Percentiles rank a stretch among this genome's conserved stretches.
Conservation (phyloP, 2,113 vertebrate genomes). For the Pollachius pollachius region DNA sequence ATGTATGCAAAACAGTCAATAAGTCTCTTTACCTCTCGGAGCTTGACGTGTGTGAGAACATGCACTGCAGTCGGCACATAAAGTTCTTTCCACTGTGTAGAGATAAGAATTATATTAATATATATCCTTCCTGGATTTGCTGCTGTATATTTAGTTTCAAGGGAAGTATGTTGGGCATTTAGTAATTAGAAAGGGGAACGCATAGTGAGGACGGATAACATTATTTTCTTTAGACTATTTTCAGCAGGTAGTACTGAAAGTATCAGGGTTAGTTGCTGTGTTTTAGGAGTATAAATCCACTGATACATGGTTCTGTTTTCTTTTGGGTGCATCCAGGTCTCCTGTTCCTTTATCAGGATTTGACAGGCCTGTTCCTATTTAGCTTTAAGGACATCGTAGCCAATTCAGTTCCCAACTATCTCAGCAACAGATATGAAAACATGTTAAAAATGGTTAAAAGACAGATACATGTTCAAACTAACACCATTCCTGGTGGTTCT, state of each 20-base stretch:
- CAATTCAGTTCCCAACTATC: background rate
- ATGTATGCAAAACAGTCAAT: constrained; percentile 58
- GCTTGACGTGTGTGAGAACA: constrained; percentile 70
- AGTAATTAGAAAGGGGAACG: constrained; percentile 48
- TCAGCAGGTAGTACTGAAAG: constrained; percentile 16
- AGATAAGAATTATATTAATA: constrained; percentile 47
- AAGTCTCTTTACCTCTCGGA: constrained; percentile 69
- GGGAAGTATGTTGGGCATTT: constrained; percentile 60
- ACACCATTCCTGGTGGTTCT: background rate
- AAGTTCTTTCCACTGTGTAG: constrained; percentile 74
- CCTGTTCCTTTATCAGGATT: background rate
- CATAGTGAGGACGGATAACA: background rate
- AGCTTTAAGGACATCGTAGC: too few species aligned
- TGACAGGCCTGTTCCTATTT: background rate
- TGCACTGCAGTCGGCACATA: constrained; percentile 75
- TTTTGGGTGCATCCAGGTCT: background rate
- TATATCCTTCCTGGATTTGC: constrained; percentile 42
- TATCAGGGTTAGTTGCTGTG: background rate
- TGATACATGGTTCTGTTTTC: background rate
- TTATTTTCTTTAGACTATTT: constrained; percentile 12
- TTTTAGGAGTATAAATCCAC: background rate
- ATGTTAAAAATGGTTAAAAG: background rate
- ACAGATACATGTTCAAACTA: background rate
- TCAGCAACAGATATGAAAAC: background rate
- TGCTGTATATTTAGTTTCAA: constrained; percentile 61